Evolutionary conservation across 1,140 invertebrate genomes (phyloP).

Genomic region (Apis dorsata): DNA sequence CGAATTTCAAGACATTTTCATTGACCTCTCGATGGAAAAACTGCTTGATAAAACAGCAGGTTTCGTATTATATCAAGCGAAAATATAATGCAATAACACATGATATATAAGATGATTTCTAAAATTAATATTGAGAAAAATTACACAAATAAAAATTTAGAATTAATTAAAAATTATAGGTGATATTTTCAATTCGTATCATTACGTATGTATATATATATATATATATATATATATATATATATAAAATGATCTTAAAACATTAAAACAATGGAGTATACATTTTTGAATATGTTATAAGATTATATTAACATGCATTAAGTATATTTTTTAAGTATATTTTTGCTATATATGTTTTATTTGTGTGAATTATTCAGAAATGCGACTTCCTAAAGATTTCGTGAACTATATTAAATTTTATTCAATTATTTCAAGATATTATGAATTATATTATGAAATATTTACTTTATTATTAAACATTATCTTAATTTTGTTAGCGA

Average conservation of each 20-base stretch:
- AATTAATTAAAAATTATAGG: neutral
- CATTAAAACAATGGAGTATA: neutral
- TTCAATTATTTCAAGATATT: slow-evolving; percentile 14
- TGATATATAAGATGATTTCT: no score
- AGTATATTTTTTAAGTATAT: no score
- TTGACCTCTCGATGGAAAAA: neutral
- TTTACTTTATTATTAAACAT: slow-evolving; percentile 6
- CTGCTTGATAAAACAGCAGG: neutral
- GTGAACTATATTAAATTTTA: neutral
- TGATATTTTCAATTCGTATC: no score
- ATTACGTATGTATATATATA: no score
- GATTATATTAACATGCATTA: neutral
- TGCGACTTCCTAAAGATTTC: neutral
- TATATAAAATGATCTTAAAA: neutral
- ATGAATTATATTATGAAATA: slow-evolving; percentile 6
- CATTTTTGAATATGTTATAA: neutral
- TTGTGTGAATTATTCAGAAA: neutral
- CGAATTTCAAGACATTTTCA: slow-evolving; percentile 4
- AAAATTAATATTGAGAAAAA: neutral
- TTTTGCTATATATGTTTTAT: neutral
- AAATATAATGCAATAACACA: neutral
- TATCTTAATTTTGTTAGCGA: neutral
- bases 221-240: no score
- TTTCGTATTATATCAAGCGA: neutral
- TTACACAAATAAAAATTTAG: neutral